Evolutionary conservation across 2,888 invertebrate species (phyloP).

Genomic region (Cheilosia impressa): DNA sequence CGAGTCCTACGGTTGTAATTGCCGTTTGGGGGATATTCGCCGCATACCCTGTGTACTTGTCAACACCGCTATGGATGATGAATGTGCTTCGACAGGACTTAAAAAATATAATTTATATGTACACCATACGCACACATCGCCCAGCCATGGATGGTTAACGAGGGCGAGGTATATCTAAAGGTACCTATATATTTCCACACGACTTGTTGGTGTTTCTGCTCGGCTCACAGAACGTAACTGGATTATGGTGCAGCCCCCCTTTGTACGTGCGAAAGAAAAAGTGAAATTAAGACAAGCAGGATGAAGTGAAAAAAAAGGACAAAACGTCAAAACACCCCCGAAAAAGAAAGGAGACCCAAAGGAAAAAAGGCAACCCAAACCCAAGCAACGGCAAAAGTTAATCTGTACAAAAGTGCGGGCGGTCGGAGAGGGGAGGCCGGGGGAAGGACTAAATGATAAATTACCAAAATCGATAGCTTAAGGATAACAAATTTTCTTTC

Average conservation of each 20-base stretch:
- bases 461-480: conserved; percentile 62
- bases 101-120: conserved; percentile 27
- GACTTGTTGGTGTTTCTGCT: conserved; percentile 21
- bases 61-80: conserved; percentile 6
- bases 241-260: conserved; percentile 29
- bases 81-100: conserved; percentile 33
- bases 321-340: conserved; percentile 10
- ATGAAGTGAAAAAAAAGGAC: conserved; percentile 30
- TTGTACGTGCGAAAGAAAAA: conserved; percentile 58
- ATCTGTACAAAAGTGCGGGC: conserved; percentile 44
- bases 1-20: conserved; percentile 2
- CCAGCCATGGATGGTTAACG: conserved; percentile 16
- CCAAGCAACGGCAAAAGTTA: conserved; percentile 56
- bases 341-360: not conserved
- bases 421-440: not conserved
- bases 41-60: not conserved
- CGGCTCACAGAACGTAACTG: conserved; percentile 18
- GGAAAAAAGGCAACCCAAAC: conserved; percentile 32
- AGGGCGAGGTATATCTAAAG: not conserved
- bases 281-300: conserved; percentile 23
- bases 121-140: conserved; percentile 4
- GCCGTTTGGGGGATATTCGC: conserved; percentile 20
- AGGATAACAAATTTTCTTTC: conserved; percentile 70
- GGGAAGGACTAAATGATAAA: conserved; percentile 56
- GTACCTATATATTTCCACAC: conserved; percentile 17